Conservation (phyloP, 2,797 vertebrate genomes). For the Chromis chromis region DNA sequence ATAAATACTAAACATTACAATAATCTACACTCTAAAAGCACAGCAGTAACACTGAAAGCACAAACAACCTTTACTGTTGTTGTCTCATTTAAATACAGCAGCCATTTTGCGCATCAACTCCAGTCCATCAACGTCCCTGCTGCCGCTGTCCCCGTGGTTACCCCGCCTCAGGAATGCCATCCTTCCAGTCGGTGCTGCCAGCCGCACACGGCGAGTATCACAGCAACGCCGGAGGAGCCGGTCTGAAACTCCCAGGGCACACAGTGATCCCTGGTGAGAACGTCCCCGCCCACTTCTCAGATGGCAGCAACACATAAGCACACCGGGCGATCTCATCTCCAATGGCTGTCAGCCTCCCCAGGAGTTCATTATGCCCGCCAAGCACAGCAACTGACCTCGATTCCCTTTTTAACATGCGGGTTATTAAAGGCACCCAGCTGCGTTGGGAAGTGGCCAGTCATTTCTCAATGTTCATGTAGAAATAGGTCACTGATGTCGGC, state of each 20-base stretch:
- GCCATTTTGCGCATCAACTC: background rate
- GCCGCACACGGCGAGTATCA: constrained; percentile 14
- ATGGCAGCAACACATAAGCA: constrained; percentile 4
- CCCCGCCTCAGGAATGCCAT: constrained; percentile 66
- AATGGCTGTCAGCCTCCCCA: constrained; percentile 2
- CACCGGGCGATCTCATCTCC: background rate
- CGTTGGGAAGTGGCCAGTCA: background rate
- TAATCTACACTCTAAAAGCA: background rate
- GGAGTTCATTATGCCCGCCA: constrained; percentile 2
- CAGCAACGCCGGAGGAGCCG: background rate
- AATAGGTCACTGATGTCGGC: constrained; percentile 19
- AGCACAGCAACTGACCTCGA: constrained; percentile 5
- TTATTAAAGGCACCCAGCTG: constrained; percentile 28
- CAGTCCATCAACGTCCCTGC: constrained; percentile 20
- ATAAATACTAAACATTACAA: constrained; percentile 57
- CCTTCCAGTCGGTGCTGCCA: constrained; percentile 53
- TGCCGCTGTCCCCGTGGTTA: constrained; percentile 8
- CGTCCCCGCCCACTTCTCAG: constrained; percentile 21
- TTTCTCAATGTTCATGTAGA: constrained; percentile 15
- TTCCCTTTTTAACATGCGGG: constrained; percentile 40
- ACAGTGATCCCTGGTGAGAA: constrained; percentile 20
- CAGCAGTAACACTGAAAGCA: constrained; percentile 25
- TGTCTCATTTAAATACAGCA: constrained; percentile 3
- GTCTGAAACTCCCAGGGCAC: constrained; percentile 14
- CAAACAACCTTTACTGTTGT: background rate